phyloP scores from a whole-genome alignment of 1,140 invertebrate species.

The Eufriesea mexicana region DNA sequence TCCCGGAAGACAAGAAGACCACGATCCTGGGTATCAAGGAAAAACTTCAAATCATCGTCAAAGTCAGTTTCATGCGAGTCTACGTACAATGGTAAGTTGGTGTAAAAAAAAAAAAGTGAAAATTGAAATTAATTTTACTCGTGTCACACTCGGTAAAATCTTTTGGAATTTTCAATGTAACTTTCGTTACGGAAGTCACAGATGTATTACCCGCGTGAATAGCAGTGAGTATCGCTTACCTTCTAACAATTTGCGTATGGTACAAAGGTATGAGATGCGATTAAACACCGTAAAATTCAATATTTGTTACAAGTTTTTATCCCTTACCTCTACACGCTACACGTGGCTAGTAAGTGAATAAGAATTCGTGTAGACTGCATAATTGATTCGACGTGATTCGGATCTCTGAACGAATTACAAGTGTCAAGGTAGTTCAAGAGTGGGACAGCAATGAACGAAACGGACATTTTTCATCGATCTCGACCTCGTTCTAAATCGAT shows the following conservation, averaged over 20 bases:
- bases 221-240: no score
- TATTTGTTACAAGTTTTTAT: neutral
- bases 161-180: no score
- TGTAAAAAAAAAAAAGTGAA: no score
- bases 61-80: neutral
- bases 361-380: constrained; percentile 8
- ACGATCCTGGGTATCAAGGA: constrained; percentile 60
- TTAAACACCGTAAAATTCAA: neutral
- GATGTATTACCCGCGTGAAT: no score
- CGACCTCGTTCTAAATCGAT: constrained; percentile 20
- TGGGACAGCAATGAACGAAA: constrained; percentile 19
- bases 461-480: constrained; percentile 43
- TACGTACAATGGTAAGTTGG: constrained; percentile 39
- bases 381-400: constrained; percentile 36
- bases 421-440: constrained; percentile 50
- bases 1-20: constrained; percentile 60
- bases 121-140: neutral
- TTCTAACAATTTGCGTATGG: no score
- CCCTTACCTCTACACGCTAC: neutral
- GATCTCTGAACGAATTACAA: constrained; percentile 21
- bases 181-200: no score
- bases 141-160: neutral
- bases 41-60: constrained; percentile 49
- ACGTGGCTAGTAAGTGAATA: neutral
- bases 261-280: no score